These are phyloP conservation scores for Xiphydria camelus DNA, from an alignment of 2,888 invertebrate species.

Conservation along the genomic window DNA sequence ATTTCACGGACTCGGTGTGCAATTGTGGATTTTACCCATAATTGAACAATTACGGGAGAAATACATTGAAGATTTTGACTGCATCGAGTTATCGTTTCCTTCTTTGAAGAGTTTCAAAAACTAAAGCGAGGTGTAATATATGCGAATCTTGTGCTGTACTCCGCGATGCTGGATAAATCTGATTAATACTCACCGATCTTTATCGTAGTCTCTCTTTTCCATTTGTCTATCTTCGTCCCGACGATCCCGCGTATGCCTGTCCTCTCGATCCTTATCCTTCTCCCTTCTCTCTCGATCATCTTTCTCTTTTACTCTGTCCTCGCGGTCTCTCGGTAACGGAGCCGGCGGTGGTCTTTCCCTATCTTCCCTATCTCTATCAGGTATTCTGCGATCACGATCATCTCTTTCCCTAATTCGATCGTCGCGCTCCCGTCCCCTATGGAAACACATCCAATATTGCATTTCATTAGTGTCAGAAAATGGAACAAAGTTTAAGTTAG, in stretches of 20 bases:
- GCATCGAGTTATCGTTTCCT: too few species aligned
- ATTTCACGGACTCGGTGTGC: too few species aligned
- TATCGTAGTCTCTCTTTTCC: conserved; percentile 50
- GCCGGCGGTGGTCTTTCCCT: conserved; percentile 49
- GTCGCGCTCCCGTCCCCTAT: conserved; percentile 41
- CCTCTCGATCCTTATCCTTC: conserved; percentile 51
- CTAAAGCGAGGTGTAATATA: too few species aligned
- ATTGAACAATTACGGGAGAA: too few species aligned
- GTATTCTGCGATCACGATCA: conserved; percentile 38
- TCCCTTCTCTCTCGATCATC: conserved; percentile 49
- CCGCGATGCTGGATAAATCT: too few species aligned
- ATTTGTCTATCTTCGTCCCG: conserved; percentile 45
- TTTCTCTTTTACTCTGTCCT: conserved; percentile 47
- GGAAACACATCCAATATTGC: too few species aligned
- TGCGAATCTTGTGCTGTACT: too few species aligned
- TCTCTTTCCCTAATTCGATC: conserved; percentile 41
- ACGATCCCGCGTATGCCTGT: conserved; percentile 42
- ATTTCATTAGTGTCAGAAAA: neutral
- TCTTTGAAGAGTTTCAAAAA: too few species aligned
- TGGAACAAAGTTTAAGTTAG: too few species aligned
- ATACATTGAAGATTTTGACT: too few species aligned
- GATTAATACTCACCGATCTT: conserved; percentile 47
- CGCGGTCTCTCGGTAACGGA: conserved; percentile 47
- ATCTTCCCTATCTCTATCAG: conserved; percentile 52
- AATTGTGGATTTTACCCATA: too few species aligned